Evolutionary conservation across 2,888 invertebrate genomes (phyloP).

Genomic region (Poecilus cupreus): DNA sequence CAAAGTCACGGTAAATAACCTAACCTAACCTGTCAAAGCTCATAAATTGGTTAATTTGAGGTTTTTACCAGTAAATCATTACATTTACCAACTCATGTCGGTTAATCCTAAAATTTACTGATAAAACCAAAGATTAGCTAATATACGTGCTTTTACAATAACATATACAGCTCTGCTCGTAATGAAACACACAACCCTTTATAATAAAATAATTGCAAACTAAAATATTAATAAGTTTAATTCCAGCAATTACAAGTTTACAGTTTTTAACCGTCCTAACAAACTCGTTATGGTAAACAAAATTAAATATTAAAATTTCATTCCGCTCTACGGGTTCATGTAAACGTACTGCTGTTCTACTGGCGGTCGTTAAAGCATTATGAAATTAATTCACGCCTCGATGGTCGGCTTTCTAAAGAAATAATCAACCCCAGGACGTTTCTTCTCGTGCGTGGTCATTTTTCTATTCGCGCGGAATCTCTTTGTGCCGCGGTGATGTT

Average conservation of each 20-base stretch:
- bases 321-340: neutral
- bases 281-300: slow-evolving; percentile 7
- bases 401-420: slow-evolving; percentile 12
- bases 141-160: too few species aligned
- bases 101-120: too few species aligned
- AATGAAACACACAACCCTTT: too few species aligned
- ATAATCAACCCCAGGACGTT: slow-evolving; percentile 30
- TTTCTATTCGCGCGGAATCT: slow-evolving; percentile 8
- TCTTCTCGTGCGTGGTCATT: neutral
- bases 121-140: too few species aligned
- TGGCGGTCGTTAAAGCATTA: slow-evolving; percentile 37
- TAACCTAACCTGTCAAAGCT: too few species aligned
- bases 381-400: slow-evolving; percentile 48
- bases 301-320: slow-evolving; percentile 46
- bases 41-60: too few species aligned
- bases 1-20: too few species aligned
- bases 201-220: neutral
- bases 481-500: slow-evolving; percentile 16
- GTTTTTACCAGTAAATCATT: too few species aligned
- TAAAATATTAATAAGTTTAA: neutral
- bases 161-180: too few species aligned
- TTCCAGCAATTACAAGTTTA: slow-evolving; percentile 11
- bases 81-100: too few species aligned
- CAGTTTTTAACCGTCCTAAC: neutral
- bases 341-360: slow-evolving; percentile 35